Conservation (phyloP, 2,113 vertebrate species). For the Fulica atra region DNA sequence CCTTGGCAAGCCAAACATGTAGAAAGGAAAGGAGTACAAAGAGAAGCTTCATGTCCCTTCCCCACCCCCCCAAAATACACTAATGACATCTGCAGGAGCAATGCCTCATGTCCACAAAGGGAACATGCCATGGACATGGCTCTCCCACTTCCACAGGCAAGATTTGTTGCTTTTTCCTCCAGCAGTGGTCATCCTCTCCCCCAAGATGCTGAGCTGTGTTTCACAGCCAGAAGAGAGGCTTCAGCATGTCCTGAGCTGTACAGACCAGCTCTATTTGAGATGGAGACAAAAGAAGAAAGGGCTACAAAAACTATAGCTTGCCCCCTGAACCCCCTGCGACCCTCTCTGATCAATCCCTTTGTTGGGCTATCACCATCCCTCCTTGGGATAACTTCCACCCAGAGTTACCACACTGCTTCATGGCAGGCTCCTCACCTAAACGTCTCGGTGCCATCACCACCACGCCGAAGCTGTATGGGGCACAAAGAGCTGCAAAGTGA, state of each 20-base stretch:
- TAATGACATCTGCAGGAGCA: not conserved
- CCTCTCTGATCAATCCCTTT: not conserved
- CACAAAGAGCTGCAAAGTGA: slow-evolving; percentile 31
- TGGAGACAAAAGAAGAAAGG: not conserved
- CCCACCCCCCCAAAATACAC: not conserved
- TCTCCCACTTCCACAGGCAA: not conserved
- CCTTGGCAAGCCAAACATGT: not conserved
- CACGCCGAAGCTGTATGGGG: not conserved
- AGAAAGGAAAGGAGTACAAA: not conserved
- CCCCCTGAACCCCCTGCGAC: accelerated
- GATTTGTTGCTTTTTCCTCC: not conserved
- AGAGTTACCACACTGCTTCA: not conserved
- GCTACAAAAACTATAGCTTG: not conserved
- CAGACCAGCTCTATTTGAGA: not conserved
- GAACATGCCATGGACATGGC: not conserved
- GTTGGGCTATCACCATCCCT: not conserved
- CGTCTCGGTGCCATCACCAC: not conserved
- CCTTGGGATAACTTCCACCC: not conserved
- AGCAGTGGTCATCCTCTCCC: not conserved
- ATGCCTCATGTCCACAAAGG: not conserved
- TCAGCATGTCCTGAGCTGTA: not conserved
- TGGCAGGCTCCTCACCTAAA: not conserved
- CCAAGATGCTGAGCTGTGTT: not conserved
- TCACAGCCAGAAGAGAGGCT: not conserved
- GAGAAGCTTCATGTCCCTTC: not conserved